A percentile compares a stretch with the other conserved stretches of the same genome.
These are phyloP conservation scores for Serripes groenlandicus DNA, from an alignment of 2,888 invertebrate species.

Conservation along the genomic window DNA sequence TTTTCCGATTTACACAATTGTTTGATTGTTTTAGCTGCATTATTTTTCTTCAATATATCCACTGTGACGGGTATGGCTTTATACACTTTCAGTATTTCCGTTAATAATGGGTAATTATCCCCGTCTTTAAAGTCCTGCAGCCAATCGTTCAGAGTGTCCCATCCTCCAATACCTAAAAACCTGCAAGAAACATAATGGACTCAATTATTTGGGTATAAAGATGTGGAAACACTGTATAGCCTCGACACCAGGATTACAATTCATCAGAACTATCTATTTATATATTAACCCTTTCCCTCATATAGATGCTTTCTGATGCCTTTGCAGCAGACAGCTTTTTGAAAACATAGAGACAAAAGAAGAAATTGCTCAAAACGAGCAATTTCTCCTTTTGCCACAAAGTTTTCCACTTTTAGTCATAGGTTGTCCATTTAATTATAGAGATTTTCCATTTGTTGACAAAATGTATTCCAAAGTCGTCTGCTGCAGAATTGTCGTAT, in stretches of 20 bases:
- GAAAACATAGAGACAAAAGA: background rate
- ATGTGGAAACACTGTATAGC: no score
- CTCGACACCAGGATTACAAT: no score
- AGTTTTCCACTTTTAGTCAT: no score
- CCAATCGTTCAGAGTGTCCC: slow-evolving; percentile 96
- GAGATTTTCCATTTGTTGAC: no score
- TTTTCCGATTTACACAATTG: slow-evolving; percentile 88
- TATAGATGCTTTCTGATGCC: background rate
- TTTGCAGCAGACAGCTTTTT: background rate
- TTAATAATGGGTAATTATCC: slow-evolving; percentile 95
- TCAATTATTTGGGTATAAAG: no score
- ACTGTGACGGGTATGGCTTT: slow-evolving; percentile 96
- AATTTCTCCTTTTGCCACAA: no score
- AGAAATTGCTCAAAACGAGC: no score
- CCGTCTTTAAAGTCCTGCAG: slow-evolving; percentile 94
- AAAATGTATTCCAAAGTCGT: no score
- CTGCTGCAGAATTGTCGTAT: no score
- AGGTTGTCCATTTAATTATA: no score
- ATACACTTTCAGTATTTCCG: slow-evolving; percentile 94
- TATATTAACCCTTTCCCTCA: background rate
- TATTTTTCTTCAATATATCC: slow-evolving; percentile 95
- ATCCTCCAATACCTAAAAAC: slow-evolving; percentile 96
- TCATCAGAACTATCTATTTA: no score
- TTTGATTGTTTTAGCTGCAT: slow-evolving; percentile 96
- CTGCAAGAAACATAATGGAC: slow-evolving; percentile 87